Evolutionary conservation across 2,797 vertebrate species (phyloP).

Genomic region (Sebastes variabilis): DNA sequence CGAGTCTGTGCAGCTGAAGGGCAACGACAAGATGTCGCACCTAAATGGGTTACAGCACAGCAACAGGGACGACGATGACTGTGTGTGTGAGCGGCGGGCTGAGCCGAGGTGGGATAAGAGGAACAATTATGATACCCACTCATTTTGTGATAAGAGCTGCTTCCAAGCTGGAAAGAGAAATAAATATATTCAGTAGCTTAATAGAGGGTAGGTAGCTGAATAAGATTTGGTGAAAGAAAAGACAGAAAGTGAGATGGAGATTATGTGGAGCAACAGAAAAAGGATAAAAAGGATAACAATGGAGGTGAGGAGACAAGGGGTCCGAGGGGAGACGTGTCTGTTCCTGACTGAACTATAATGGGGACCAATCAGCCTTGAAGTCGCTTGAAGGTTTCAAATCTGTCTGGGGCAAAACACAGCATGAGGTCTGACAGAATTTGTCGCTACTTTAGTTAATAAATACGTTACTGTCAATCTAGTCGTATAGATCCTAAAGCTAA

Average conservation of each 20-base stretch:
- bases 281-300: conserved; percentile 48
- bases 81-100: background rate
- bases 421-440: conserved; percentile 10
- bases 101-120: conserved; percentile 44
- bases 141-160: conserved; percentile 59
- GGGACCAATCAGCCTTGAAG: conserved; percentile 32
- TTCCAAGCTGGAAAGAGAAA: conserved; percentile 44
- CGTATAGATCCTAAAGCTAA: background rate
- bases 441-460: background rate
- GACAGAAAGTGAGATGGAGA: conserved; percentile 43
- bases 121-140: conserved; percentile 60
- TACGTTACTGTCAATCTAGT: background rate
- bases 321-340: conserved; percentile 36
- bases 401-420: conserved; percentile 6
- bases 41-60: conserved; percentile 56
- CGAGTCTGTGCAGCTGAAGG: conserved; percentile 52
- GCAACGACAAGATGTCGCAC: conserved; percentile 58
- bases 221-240: conserved; percentile 38
- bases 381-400: conserved; percentile 21
- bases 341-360: conserved; percentile 52
- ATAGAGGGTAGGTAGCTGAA: conserved; percentile 37
- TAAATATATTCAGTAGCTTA: conserved; percentile 45
- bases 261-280: conserved; percentile 43
- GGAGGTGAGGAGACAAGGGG: conserved; percentile 41
- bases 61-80: conserved; percentile 18